phyloP scores from a whole-genome alignment of 2,113 vertebrate species.

The Psittacula cyanocephala region DNA sequence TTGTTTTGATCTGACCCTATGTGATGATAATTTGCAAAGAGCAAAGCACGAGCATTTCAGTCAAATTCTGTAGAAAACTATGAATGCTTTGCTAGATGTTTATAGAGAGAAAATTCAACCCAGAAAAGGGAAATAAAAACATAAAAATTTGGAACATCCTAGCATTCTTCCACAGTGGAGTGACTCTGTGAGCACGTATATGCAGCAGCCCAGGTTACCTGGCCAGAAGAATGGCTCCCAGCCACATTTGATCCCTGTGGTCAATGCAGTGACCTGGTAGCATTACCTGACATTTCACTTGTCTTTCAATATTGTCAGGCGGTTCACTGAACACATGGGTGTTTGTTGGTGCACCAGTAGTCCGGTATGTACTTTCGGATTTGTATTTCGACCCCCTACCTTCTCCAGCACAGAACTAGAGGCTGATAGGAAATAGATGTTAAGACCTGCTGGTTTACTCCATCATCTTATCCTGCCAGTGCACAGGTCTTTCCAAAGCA shows the following conservation, averaged over 20 bases:
- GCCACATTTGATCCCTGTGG: neutral
- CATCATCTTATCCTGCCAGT: neutral
- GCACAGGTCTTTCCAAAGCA: neutral
- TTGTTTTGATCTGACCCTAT: neutral
- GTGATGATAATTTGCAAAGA: neutral
- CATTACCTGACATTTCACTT: neutral
- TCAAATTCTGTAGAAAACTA: neutral
- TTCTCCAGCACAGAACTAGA: neutral
- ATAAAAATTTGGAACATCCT: neutral
- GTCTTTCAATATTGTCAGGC: neutral
- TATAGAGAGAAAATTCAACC: neutral
- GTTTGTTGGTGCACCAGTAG: neutral
- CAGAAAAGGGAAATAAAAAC: neutral
- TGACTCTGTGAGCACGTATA: fast-evolving
- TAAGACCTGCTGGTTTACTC: neutral
- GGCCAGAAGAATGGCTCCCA: neutral
- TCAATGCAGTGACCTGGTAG: neutral
- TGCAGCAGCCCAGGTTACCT: neutral
- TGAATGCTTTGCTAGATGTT: neutral
- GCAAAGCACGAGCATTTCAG: neutral
- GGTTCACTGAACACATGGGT: fast-evolving
- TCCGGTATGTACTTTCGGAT: neutral
- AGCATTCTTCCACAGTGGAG: neutral
- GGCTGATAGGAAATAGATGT: neutral
- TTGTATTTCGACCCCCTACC: neutral